Evolutionary conservation across 2,113 vertebrate species (phyloP).

Genomic region (Hepsetus odoe): DNA sequence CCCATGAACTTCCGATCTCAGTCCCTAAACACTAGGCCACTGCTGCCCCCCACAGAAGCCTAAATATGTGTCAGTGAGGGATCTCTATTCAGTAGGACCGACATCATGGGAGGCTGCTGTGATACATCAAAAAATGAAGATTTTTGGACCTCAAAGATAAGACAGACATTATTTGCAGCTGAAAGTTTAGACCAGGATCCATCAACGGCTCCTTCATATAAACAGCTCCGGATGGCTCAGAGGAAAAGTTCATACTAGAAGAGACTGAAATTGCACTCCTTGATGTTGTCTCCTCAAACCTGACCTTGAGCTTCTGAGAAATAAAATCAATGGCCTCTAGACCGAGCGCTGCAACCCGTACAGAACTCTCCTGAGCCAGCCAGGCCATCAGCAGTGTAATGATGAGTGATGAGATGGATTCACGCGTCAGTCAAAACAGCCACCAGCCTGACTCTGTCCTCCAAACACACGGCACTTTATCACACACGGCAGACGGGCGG

Average conservation of each 20-base stretch:
- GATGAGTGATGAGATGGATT: constrained; percentile 26
- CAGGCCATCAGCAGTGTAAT: constrained; percentile 33
- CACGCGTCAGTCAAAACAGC: constrained; percentile 36
- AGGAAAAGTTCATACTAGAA: constrained; percentile 15
- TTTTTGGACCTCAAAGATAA: too few species aligned
- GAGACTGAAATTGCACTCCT: constrained; percentile 38
- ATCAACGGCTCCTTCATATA: background rate
- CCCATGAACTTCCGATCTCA: too few species aligned
- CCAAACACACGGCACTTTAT: constrained; percentile 6
- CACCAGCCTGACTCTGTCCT: constrained; percentile 20
- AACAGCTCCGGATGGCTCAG: background rate
- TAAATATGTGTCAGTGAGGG: too few species aligned
- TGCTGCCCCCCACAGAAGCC: too few species aligned
- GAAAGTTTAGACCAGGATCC: background rate
- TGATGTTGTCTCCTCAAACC: constrained; percentile 40
- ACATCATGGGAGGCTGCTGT: too few species aligned
- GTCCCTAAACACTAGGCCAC: too few species aligned
- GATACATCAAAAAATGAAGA: too few species aligned
- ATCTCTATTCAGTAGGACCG: too few species aligned
- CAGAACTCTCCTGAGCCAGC: constrained; percentile 34
- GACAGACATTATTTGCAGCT: too few species aligned
- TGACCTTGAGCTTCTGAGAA: constrained; percentile 51
- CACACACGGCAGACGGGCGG: background rate
- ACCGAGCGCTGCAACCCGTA: constrained; percentile 32
- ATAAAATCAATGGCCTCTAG: constrained; percentile 48